A percentile compares a stretch with the other conserved stretches of the same genome.
Evolutionary conservation across 2,888 invertebrate genomes (phyloP).

Genomic region (Polietes domitor): DNA sequence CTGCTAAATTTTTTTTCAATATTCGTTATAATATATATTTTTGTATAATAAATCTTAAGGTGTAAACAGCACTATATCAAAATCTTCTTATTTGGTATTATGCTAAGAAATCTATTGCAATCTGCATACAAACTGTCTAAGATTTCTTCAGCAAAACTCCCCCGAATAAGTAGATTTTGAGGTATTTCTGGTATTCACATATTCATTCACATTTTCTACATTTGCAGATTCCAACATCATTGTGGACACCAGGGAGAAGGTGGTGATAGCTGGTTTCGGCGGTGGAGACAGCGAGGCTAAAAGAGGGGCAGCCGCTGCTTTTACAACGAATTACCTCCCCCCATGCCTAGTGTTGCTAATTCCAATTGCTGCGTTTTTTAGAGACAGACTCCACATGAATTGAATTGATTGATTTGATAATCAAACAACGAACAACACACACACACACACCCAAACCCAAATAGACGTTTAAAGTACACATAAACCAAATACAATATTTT

Average conservation of each 20-base stretch:
- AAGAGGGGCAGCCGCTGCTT: conserved; percentile 3
- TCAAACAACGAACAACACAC: conserved; percentile 7
- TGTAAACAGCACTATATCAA: no score
- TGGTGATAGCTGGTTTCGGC: conserved; percentile 73
- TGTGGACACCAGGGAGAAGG: conserved; percentile 62
- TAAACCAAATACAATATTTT: conserved; percentile 29
- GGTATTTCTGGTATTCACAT: no score
- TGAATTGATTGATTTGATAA: neutral
- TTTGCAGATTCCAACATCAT: neutral
- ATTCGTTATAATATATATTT: no score
- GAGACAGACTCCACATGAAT: neutral
- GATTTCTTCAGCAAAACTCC: no score
- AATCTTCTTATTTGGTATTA: no score
- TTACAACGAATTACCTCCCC: neutral
- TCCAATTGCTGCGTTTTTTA: neutral
- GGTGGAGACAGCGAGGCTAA: neutral
- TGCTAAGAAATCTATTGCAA: no score
- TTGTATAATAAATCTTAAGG: no score
- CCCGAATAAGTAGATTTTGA: no score
- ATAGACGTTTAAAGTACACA: conserved; percentile 21
- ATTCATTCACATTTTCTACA: no score
- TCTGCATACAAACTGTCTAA: no score
- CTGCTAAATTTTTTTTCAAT: no score
- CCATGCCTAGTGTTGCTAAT: neutral
- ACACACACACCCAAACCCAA: no score